phyloP scores from a whole-genome alignment of 2,797 vertebrate genomes.

The Alosa sapidissima region DNA sequence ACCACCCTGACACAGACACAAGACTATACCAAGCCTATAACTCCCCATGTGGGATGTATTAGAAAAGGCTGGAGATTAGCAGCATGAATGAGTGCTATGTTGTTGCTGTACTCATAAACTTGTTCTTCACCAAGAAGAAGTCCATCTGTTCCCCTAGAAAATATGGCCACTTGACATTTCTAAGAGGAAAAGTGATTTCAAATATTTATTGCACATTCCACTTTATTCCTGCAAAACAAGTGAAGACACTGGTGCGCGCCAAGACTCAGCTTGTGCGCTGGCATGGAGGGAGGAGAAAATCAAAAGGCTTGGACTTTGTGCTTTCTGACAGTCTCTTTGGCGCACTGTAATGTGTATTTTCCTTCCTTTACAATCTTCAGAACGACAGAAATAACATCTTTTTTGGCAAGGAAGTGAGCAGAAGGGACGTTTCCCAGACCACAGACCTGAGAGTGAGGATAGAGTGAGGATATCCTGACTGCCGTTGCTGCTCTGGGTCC shows the following conservation, averaged over 20 bases:
- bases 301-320: neutral
- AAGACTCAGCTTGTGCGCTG: neutral
- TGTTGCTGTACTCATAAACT: neutral
- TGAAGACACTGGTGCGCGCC: neutral
- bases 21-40: too few species aligned
- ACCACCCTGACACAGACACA: too few species aligned
- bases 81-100: neutral
- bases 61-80: neutral
- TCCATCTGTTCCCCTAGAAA: neutral
- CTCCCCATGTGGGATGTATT: neutral
- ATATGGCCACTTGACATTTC: neutral
- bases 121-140: neutral
- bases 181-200: neutral
- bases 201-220: neutral
- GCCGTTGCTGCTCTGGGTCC: neutral
- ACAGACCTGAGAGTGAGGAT: neutral
- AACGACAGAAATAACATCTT: conserved; percentile 14
- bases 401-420: neutral
- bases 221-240: neutral
- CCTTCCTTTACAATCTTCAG: neutral
- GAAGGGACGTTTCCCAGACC: neutral
- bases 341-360: neutral
- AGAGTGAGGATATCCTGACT: neutral
- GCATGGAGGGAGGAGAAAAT: neutral
- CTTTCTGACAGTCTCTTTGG: neutral